Evolutionary conservation across 2,888 invertebrate species (phyloP).

Genomic region (Isotomurus palustris): DNA sequence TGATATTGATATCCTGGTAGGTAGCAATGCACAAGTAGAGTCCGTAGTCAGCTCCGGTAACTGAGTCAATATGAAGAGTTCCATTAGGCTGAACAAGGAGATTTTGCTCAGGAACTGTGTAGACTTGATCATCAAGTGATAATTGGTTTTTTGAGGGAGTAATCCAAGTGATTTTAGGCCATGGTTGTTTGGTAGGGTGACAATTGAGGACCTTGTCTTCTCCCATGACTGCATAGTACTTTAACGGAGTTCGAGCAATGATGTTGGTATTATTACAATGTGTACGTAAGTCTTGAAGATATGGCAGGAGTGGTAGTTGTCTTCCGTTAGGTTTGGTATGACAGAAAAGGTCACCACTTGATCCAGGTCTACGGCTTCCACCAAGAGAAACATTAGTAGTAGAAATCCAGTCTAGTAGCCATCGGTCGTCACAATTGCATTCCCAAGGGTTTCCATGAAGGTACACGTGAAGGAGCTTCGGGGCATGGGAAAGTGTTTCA

Average conservation of each 20-base stretch:
- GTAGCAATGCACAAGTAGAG: conserved; percentile 78
- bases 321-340: background rate
- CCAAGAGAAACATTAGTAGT: conserved; percentile 28
- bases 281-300: conserved; percentile 61
- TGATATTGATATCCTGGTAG: conserved; percentile 70
- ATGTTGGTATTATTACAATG: conserved; percentile 63
- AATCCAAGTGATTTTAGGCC: conserved; percentile 78
- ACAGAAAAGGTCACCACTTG: conserved; percentile 28
- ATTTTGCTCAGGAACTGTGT: background rate
- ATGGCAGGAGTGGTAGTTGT: conserved; percentile 18
- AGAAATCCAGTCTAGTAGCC: conserved; percentile 61
- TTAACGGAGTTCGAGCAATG: conserved; percentile 60
- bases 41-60: conserved; percentile 65
- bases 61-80: conserved; percentile 68
- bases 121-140: background rate
- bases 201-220: conserved; percentile 69
- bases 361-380: conserved; percentile 5
- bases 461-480: conserved; percentile 60
- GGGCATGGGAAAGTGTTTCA: conserved; percentile 62
- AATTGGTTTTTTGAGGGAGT: conserved; percentile 52
- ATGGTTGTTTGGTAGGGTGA: conserved; percentile 68
- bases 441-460: conserved; percentile 74
- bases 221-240: conserved; percentile 57
- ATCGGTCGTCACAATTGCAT: conserved; percentile 80
- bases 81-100: conserved; percentile 66